Evolutionary conservation across 1,140 invertebrate genomes (phyloP).

Genomic region (Penaeus japonicus): DNA sequence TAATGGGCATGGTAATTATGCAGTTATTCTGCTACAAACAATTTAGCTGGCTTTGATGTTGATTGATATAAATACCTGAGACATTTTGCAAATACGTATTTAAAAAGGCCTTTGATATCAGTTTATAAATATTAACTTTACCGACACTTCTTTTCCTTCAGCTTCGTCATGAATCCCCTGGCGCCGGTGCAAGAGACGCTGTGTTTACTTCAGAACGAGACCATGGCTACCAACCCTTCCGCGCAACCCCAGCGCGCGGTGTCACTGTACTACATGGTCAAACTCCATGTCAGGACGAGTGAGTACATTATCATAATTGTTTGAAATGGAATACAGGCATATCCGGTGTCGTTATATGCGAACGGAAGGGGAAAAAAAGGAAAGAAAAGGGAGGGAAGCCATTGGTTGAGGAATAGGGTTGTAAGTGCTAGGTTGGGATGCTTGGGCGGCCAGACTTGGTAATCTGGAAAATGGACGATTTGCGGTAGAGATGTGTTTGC

Average conservation of each 20-base stretch:
- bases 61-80: no score
- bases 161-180: conserved; percentile 76
- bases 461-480: no score
- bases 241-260: conserved; percentile 79
- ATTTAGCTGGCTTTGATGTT: no score
- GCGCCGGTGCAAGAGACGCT: conserved; percentile 91
- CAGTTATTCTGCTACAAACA: no score
- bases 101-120: no score
- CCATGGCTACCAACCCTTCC: conserved; percentile 84
- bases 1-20: no score
- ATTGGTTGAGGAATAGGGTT: background rate
- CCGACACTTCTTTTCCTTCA: background rate
- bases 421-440: no score
- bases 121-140: no score
- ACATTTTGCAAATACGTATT: no score
- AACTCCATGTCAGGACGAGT: conserved; percentile 86
- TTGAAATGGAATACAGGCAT: no score
- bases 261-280: conserved; percentile 95
- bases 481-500: no score
- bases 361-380: background rate
- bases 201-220: conserved; percentile 92
- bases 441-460: no score
- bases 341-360: background rate
- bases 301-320: conserved; percentile 58
- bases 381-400: background rate